Conservation (phyloP, 2,888 invertebrate species). For the Abrostola tripartita region DNA sequence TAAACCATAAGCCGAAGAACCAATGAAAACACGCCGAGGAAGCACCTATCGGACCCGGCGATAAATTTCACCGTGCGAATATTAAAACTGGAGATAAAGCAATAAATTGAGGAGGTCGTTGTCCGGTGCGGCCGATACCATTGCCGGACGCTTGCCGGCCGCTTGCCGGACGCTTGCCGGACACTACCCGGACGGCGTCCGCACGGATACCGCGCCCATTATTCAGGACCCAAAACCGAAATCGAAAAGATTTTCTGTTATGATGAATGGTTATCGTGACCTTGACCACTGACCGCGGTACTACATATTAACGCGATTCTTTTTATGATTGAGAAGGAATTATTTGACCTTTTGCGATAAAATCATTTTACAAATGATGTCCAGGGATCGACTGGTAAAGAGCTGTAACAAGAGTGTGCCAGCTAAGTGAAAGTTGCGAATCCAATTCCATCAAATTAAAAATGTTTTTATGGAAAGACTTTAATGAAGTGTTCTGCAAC, state of each 20-base stretch:
- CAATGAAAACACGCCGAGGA: conserved; percentile 18
- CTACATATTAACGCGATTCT: neutral
- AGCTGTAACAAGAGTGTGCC: too few species aligned
- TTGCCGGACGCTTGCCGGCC: conserved; percentile 33
- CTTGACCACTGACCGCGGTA: conserved; percentile 23
- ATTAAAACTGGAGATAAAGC: conserved; percentile 56
- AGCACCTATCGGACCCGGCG: conserved; percentile 24
- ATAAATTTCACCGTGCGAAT: conserved; percentile 53
- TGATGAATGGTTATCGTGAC: conserved; percentile 23
- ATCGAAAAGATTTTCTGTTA: conserved; percentile 46
- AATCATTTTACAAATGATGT: too few species aligned
- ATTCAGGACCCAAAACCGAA: conserved; percentile 49
- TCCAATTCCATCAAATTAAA: too few species aligned
- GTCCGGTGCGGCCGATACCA: conserved; percentile 50
- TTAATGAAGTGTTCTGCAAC: too few species aligned
- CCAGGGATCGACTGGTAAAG: too few species aligned
- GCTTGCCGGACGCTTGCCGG: conserved; percentile 30
- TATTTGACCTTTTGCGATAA: neutral
- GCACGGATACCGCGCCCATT: conserved; percentile 44
- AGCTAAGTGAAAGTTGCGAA: too few species aligned
- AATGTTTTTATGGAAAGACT: too few species aligned
- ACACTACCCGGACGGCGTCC: conserved; percentile 30
- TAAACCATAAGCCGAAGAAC: conserved; percentile 3
- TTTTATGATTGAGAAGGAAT: neutral
- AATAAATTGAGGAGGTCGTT: conserved; percentile 52